Base-by-base conservation (phyloP, 2,888 invertebrate species). In the Laothoe populi region DNA sequence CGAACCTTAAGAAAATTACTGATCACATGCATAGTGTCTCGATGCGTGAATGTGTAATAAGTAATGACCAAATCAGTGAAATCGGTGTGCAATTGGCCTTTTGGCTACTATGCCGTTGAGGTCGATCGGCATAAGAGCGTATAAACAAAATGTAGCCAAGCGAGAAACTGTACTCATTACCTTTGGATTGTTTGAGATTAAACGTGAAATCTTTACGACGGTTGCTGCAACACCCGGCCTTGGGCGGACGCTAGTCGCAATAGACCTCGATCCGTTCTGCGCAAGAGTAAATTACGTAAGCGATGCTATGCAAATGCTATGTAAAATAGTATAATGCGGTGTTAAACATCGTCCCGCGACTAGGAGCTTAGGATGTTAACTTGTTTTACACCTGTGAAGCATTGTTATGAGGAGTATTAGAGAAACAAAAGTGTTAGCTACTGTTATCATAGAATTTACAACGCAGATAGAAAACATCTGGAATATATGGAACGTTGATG, bases 261-360 rank as follows among this genome's bases (percentile, higher is more conserved):
- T 26, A 26, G 31, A 45, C 35, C 35, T 53, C 53, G 53, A 48
- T 49, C 13, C 48, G 49, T 49, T 16, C 26, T 49, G 49, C 42
- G 49, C 60, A 53, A 61, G 19, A 60, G 24, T 60, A 16, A 38
- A 26, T 61, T 61, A 61, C 60, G 60, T 61, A 61, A 61, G 40
- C 49, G 42, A 44, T 42, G 42, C 53, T 42, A 53, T 42, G 53
- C 59, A 45, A 59, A 59, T 19, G 26, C 53, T 40, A 42, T 60
- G 24, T 60, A 38, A 42, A 40, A 44, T n/a, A 19, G 16, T 44
- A 19, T 44, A 44, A 53, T 19, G 11, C 11, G 53, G 10, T 19
- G 31, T 53, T 31, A 4, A 16, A 53, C 31, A 19, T 7, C 23
- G 48, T 31, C 8, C 16, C 3, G n/a, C 13, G n/a, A n/a, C 0